phyloP scores from a whole-genome alignment of 2,888 invertebrate genomes.

The Isoperla grammatica region DNA sequence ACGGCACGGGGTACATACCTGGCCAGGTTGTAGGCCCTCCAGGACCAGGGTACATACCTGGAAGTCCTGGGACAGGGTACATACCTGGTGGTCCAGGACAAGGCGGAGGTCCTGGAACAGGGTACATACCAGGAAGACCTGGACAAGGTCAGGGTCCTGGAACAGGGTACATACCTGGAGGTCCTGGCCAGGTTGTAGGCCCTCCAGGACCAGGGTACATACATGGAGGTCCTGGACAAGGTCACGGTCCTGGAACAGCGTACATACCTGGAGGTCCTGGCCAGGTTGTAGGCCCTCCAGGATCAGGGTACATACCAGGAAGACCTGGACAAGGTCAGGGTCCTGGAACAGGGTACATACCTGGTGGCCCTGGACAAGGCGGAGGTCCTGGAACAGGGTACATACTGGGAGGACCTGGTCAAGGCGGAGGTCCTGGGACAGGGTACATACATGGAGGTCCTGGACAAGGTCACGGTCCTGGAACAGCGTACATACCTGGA shows the following conservation, averaged over 20 bases:
- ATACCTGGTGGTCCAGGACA: neutral
- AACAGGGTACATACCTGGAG: constrained; percentile 16
- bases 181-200: constrained; percentile 30
- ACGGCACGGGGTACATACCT: constrained; percentile 34
- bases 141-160: constrained; percentile 23
- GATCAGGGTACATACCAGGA: constrained; percentile 11
- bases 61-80: neutral
- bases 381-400: constrained; percentile 2
- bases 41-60: neutral
- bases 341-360: constrained; percentile 28
- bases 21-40: constrained; percentile 21
- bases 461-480: constrained; percentile 19
- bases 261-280: constrained; percentile 23
- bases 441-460: constrained; percentile 11
- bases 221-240: constrained; percentile 22
- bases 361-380: constrained; percentile 30
- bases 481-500: constrained; percentile 15
- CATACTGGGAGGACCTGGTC: constrained; percentile 29
- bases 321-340: constrained; percentile 23
- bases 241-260: constrained; percentile 20
- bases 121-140: constrained; percentile 18
- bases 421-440: constrained; percentile 22
- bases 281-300: constrained; percentile 11
- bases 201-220: constrained; percentile 21
- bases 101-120: constrained; percentile 20